Base-by-base conservation (phyloP, 2,888 invertebrate species). In the Incurvaria masculella region DNA sequence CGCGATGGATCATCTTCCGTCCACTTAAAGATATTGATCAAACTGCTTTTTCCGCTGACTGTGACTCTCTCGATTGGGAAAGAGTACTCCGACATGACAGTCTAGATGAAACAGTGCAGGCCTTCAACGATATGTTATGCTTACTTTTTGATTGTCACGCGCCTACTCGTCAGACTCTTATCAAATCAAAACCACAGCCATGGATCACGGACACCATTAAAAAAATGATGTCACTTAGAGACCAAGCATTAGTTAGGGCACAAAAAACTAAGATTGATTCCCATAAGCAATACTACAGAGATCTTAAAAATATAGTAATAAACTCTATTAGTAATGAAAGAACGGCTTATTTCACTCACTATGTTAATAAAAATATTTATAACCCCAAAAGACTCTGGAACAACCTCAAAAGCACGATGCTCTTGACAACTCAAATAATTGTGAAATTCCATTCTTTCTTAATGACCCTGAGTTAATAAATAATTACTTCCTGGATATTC, bases 291-390 rank as follows among this genome's bases (percentile, higher is more conserved):
- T 26, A 26, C 11, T 46, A 18, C 20, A 21, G 18, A 26, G 26
- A 41, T 26, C 19, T 45, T 2, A 11, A 16, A n/a, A 45, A 45
- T n/a, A n/a, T n/a, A n/a, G n/a, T n/a, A n/a, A n/a, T n/a, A n/a
- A n/a, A n/a, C 38, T 20, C 45, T 14, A 26, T 46, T 17, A 46
- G 41, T 17, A 40, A 20, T 23, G 46, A 46, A 41, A 46, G 40
- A 17, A 10, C 11, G 4, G 40, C 41, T 2, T 41, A 26, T 23
- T 46, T 39, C 16, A 39, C 39, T 14, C 26, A 26, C 21, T 45
- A 16, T n/a, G 45, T 45, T 10, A 45, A 45, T 21, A 45, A 39
- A 14, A 45, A 45, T 39, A n/a, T n/a, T n/a, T n/a, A n/a, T n/a
- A n/a, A n/a, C n/a, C n/a, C n/a, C n/a, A n/a, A n/a, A n/a, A n/a